Conservation (phyloP, 2,888 invertebrate genomes). For the Cheilosia pagana region DNA sequence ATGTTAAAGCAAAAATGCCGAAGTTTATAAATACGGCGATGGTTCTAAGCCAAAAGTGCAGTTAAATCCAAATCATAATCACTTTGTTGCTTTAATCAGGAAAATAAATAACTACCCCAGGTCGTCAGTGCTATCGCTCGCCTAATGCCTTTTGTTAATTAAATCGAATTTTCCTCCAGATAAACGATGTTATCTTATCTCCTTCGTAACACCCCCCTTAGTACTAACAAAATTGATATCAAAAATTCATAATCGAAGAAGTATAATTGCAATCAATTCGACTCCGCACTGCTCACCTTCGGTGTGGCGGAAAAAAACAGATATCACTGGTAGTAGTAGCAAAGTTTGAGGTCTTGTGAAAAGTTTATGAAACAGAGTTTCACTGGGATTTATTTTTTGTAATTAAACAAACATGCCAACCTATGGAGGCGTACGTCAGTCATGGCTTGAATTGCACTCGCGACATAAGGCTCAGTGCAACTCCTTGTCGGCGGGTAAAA, state of each 20-base stretch:
- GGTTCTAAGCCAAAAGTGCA: no score
- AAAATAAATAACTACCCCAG: neutral
- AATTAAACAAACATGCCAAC: constrained; percentile 41
- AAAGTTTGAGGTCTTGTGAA: constrained; percentile 7
- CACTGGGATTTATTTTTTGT: neutral
- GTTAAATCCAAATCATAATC: no score
- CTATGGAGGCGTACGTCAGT: constrained; percentile 44
- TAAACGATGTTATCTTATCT: constrained; percentile 37
- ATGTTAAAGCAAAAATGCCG: no score
- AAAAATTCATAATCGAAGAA: constrained; percentile 8
- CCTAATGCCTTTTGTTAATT: constrained; percentile 26
- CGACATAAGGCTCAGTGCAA: constrained; percentile 50
- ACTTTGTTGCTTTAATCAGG: neutral
- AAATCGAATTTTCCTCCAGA: constrained; percentile 23
- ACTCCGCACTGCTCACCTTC: constrained; percentile 16
- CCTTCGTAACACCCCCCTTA: neutral
- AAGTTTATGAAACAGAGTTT: constrained; percentile 5
- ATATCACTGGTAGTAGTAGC: neutral
- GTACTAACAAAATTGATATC: constrained; percentile 26
- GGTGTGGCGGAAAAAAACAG: constrained; percentile 1
- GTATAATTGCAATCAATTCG: constrained; percentile 46
- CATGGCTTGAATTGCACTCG: constrained; percentile 50
- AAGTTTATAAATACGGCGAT: no score
- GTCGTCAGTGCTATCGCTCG: neutral
- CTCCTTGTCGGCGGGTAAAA: constrained; percentile 62